Evolutionary conservation across 2,888 invertebrate species (phyloP).

Genomic region (Idaea dimidiata): DNA sequence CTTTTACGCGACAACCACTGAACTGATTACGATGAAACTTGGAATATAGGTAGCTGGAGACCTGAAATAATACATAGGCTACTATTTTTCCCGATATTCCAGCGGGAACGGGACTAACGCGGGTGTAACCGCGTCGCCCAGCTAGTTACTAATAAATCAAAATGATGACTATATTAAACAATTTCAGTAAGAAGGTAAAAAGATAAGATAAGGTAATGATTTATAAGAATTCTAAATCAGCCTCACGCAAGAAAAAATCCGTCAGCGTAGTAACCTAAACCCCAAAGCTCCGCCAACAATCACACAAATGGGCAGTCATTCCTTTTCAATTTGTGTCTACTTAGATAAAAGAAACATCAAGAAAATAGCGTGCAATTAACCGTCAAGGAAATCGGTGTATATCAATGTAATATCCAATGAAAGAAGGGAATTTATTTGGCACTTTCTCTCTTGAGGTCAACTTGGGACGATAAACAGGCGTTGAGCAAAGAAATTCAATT

Average conservation of each 20-base stretch:
- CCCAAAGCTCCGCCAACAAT: constrained; percentile 4
- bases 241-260: background rate
- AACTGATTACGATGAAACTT: too few relatives aligned
- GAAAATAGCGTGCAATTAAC: constrained; percentile 17
- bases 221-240: background rate
- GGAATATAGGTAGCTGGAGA: too few relatives aligned
- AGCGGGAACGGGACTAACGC: too few relatives aligned
- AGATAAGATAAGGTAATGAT: background rate
- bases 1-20: too few relatives aligned
- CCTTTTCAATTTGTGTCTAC: constrained; percentile 10
- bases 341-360: constrained; percentile 15
- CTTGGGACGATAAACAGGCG: constrained; percentile 44
- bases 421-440: constrained; percentile 38
- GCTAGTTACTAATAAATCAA: background rate
- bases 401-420: constrained; percentile 32
- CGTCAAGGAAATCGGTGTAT: constrained; percentile 15
- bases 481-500: constrained; percentile 55
- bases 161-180: background rate
- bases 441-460: constrained; percentile 36
- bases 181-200: background rate
- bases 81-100: too few relatives aligned
- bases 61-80: too few relatives aligned
- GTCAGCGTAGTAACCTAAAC: background rate
- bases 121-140: too few relatives aligned
- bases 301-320: constrained; percentile 8